Evolutionary conservation across 2,797 vertebrate species (phyloP).

Genomic region (Choloepus didactylus): DNA sequence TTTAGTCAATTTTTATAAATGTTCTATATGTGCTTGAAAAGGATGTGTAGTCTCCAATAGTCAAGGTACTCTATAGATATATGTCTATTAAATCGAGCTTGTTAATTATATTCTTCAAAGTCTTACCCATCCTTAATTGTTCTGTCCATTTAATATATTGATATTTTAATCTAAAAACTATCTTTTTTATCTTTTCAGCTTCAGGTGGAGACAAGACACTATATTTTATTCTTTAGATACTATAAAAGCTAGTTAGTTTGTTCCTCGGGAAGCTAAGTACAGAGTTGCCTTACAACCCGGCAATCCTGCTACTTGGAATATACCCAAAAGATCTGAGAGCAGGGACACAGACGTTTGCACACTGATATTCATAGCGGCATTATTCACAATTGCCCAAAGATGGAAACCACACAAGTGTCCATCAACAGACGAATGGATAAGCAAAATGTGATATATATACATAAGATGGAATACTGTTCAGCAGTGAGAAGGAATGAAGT

Average conservation of each 20-base stretch:
- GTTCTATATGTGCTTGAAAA: background rate
- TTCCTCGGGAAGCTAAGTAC: too few species aligned
- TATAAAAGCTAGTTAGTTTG: background rate
- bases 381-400: too few species aligned
- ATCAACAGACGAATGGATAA: too few species aligned
- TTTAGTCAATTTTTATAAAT: background rate
- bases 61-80: background rate
- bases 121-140: background rate
- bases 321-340: too few species aligned
- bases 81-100: background rate
- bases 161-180: background rate
- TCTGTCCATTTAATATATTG: background rate
- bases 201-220: background rate
- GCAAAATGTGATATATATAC: too few species aligned
- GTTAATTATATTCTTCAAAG: background rate
- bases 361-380: too few species aligned
- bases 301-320: too few species aligned
- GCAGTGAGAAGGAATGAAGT: too few species aligned
- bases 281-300: too few species aligned
- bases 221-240: background rate
- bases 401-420: too few species aligned
- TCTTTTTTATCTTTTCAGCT: background rate
- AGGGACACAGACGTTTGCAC: too few species aligned
- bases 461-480: too few species aligned
- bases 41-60: rapidly evolving